Conservation (phyloP, 2,113 vertebrate genomes). For the Sprattus sprattus region DNA sequence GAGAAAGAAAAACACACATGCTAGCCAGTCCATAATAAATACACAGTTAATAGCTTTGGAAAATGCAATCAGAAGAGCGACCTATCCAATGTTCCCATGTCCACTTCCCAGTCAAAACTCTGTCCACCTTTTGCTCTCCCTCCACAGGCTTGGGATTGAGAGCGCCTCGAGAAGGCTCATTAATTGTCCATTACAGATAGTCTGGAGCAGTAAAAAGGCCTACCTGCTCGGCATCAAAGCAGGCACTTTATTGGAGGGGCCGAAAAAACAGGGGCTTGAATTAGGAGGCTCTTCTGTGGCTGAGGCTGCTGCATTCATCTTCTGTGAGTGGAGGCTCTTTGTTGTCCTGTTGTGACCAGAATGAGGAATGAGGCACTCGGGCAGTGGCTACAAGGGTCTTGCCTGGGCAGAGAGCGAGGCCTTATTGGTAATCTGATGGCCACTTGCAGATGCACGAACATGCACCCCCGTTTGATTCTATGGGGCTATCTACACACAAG, state of each 20-base stretch:
- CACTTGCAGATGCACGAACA: conserved; percentile 31
- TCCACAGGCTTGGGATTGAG: not conserved
- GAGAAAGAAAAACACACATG: not conserved
- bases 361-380: conserved; percentile 46
- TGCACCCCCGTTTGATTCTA: conserved; percentile 3
- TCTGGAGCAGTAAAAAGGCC: conserved; percentile 30
- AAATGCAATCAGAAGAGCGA: not conserved
- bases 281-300: conserved; percentile 37
- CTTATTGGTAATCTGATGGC: conserved; percentile 37
- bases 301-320: conserved; percentile 45
- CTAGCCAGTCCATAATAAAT: not conserved
- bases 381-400: conserved; percentile 32
- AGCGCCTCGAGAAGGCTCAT: conserved; percentile 52
- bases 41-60: not conserved
- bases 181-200: conserved; percentile 60
- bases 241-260: conserved; percentile 44
- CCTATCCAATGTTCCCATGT: not conserved
- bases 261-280: conserved; percentile 46
- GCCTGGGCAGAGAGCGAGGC: not conserved
- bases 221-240: conserved; percentile 60
- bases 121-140: not conserved
- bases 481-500: not conserved
- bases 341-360: conserved; percentile 50
- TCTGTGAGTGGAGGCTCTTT: conserved; percentile 50
- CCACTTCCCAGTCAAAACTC: not conserved